These are phyloP conservation scores for Paramuricea clavata DNA, from an alignment of 92 coral and sea anemone species.

Conservation along the genomic window DNA sequence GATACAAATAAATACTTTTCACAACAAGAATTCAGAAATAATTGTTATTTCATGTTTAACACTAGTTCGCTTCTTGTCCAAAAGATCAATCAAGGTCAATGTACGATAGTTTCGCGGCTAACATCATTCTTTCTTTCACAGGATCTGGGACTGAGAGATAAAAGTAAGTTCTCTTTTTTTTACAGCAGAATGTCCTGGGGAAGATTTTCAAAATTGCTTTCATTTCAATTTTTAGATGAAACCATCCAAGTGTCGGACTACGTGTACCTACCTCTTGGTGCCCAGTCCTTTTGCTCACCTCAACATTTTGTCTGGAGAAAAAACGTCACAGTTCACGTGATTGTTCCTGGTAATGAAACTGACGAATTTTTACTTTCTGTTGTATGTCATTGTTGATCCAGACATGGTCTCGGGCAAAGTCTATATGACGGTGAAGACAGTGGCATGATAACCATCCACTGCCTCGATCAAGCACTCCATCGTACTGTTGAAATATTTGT, in stretches of 20 bases:
- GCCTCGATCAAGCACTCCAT: no score
- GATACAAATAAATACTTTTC: not conserved
- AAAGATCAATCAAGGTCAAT: not conserved
- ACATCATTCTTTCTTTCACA: constrained; percentile 32
- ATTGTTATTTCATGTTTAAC: constrained; percentile 10
- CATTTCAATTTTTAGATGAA: constrained; percentile 35
- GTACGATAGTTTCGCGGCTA: not conserved
- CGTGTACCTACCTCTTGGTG: constrained; percentile 80
- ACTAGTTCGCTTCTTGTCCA: not conserved
- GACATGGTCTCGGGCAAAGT: no score
- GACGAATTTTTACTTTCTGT: not conserved
- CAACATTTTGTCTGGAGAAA: constrained; percentile 70
- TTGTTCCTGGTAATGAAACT: constrained; percentile 84
- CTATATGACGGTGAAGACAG: no score
- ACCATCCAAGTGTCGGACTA: constrained; percentile 83
- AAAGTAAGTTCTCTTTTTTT: constrained; percentile 80
- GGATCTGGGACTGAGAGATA: constrained; percentile 74
- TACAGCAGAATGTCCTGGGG: no score
- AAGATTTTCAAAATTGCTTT: no score
- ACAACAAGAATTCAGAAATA: no score
- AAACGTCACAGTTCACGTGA: constrained; percentile 92
- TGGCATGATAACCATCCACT: no score
- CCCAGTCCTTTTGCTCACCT: constrained; percentile 80
- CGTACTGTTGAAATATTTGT: no score
- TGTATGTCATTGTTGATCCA: no score